These are phyloP conservation scores for Origma solitaria DNA, from an alignment of 2,113 vertebrate genomes.

Conservation along the genomic window DNA sequence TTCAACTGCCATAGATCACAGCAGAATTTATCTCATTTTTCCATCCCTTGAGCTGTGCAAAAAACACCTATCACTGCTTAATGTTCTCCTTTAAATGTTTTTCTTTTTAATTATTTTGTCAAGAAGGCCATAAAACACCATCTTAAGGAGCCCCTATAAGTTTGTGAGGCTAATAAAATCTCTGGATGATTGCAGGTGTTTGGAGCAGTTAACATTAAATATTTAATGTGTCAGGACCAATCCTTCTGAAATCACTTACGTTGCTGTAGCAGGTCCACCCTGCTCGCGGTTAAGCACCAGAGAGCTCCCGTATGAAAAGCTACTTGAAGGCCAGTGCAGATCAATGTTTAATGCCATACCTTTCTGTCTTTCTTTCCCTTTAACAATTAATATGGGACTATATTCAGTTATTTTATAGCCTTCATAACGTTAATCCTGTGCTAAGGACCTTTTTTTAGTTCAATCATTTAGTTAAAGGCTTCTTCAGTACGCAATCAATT, in stretches of 20 bases:
- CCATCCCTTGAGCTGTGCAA: neutral
- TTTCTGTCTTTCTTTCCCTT: neutral
- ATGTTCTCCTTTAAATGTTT: conserved; percentile 37
- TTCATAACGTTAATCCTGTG: conserved; percentile 7
- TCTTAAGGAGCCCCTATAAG: neutral
- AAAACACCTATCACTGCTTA: neutral
- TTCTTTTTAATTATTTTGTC: conserved; percentile 30
- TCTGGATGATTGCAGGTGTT: neutral
- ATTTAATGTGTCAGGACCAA: neutral
- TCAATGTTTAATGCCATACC: neutral
- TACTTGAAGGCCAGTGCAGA: neutral
- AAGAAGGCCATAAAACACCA: conserved; percentile 3
- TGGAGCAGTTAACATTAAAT: conserved; percentile 17
- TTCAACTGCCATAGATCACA: neutral
- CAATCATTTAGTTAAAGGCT: neutral
- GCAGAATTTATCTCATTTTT: neutral
- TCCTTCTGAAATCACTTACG: neutral
- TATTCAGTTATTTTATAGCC: conserved; percentile 15
- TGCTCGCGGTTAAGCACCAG: rapidly evolving
- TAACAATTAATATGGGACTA: neutral
- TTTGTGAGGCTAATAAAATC: conserved; percentile 12
- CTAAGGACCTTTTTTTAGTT: conserved; percentile 14
- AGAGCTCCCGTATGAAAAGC: neutral
- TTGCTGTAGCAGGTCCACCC: neutral
- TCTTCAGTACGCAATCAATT: neutral